phyloP scores from a whole-genome alignment of 2,888 invertebrate genomes.

The Lumbricus terrestris region DNA sequence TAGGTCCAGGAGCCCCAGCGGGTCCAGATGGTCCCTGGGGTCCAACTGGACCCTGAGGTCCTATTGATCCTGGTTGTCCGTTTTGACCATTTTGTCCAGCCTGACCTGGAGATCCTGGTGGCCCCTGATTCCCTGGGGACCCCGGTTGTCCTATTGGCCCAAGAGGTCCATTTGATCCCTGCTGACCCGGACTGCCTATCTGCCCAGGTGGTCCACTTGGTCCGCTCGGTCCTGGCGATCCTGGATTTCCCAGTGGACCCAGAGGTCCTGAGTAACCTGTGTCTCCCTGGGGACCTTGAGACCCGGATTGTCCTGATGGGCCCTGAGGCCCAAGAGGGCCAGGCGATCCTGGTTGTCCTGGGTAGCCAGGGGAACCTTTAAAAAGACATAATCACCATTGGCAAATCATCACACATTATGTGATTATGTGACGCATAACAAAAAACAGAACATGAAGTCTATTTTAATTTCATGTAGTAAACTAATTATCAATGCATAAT shows the following conservation, averaged over 20 bases:
- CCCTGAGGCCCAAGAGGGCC: conserved; percentile 16
- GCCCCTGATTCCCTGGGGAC: conserved; percentile 22
- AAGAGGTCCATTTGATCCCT: conserved; percentile 20
- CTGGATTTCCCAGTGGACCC: conserved; percentile 24
- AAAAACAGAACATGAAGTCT: neutral
- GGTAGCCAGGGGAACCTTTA: neutral
- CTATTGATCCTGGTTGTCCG: conserved; percentile 65
- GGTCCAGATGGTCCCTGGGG: conserved; percentile 62
- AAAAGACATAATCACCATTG: neutral
- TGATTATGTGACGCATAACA: neutral
- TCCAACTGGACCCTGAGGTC: conserved; percentile 38
- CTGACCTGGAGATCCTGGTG: neutral
- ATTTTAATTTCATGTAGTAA: no score
- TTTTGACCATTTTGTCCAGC: neutral
- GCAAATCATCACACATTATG: no score
- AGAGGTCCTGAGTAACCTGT: conserved; percentile 26
- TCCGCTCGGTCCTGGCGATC: conserved; percentile 19
- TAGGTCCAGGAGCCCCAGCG: conserved; percentile 18
- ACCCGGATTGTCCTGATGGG: conserved; percentile 16
- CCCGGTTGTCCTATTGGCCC: conserved; percentile 25
- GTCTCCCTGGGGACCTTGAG: conserved; percentile 12
- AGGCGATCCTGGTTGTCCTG: neutral
- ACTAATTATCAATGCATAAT: no score
- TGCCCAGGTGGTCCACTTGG: conserved; percentile 11
- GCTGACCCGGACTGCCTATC: conserved; percentile 14